Evolutionary conservation across 2,797 vertebrate species (phyloP), one percentile per base, ranked within the genome.

Genomic region (Spondyliosoma cantharus): DNA sequence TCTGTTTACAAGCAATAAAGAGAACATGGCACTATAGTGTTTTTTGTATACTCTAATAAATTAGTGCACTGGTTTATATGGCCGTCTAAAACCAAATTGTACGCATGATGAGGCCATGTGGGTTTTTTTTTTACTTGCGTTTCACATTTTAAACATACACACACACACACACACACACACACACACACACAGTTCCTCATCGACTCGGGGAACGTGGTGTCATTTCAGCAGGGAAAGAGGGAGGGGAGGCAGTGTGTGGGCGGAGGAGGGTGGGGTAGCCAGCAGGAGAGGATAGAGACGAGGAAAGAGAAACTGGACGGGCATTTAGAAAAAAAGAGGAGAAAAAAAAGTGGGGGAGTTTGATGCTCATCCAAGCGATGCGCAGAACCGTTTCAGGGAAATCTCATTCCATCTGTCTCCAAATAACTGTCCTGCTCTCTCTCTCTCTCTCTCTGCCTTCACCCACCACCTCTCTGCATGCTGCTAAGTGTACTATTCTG

Each of bases 361-460:
- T 46, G 68, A 52, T 58, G 75, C 67, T 83, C 20, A 7, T 73
- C 77, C 76, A 60, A 63, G 58, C n/a, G 5, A 9, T 5, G 63
- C 76, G 90, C 59, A 48, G 61, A 88, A 85, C 78, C 74, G 48
- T 83, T 88, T 78, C 53, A 79, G 83, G 73, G 78, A 87, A 83
- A 86, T 84, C 77, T 86, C 69, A 68, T 80, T 83, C 75, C 85
- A 73, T 89, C 78, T 76, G 74, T 86, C 69, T 86, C 74, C 57
- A 71, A 83, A 77, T 62, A 74, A 50, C 45, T 67, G 42, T 80
- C 61, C 72, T 42, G 13, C 43, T 58, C 49, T 42, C 45, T 57
- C 48, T 58, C 49, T 42, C 45, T 57, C 48, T 25, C 43, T 57
- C 70, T 59, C 56, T 49, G 57, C 54, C 25, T 58, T 74, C 78